Evolutionary conservation across 2,113 vertebrate genomes (phyloP), one percentile per base, ranked within the genome.

Genomic region (Sturnira hondurensis): DNA sequence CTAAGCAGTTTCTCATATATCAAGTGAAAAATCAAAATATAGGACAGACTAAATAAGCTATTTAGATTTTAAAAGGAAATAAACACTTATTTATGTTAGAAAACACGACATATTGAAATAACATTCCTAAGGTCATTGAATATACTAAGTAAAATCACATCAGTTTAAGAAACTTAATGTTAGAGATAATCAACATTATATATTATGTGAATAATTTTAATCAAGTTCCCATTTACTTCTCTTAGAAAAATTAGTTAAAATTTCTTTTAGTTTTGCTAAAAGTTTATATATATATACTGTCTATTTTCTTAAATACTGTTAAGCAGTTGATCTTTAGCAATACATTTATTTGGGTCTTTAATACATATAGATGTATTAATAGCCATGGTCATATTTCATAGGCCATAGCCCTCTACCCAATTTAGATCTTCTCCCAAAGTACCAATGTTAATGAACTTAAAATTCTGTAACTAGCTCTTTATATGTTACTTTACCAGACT

Each of bases 401-500:
- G 26, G 17, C 58, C 26, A 9, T 73, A 61, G 9, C 10, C 17
- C 7, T 74, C 11, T 76, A 71, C n/a, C 4, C 5, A 93, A 31
- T 83, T 58, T 70, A 87, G 19, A 36, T 86, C 77, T 83, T 87
- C 28, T 93, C 33, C 45, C 47, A 67, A 80, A 86, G 24, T 22
- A 68, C 13, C 47, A 65, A 81, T 41, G 52, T 31, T 82, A 86
- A 74, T n/a, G 76, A 14, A 81, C 22, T 61, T 91, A 22, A 22
- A 56, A 6, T 91, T 96, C 58, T 81, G n/a, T 92, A 4, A 58
- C 33, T 86, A 13, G 7, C 45, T 84, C 47, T 90, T 77, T 47
- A 76, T 94, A 47, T 33, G 89, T 91, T 86, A 4, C 50, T 91
- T 88, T 89, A 36, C 89, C 6, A 92, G 28, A 71, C 87, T 95